Evolutionary conservation across 1,140 invertebrate species (phyloP).

Genomic region (Drosophila ogumai): DNA sequence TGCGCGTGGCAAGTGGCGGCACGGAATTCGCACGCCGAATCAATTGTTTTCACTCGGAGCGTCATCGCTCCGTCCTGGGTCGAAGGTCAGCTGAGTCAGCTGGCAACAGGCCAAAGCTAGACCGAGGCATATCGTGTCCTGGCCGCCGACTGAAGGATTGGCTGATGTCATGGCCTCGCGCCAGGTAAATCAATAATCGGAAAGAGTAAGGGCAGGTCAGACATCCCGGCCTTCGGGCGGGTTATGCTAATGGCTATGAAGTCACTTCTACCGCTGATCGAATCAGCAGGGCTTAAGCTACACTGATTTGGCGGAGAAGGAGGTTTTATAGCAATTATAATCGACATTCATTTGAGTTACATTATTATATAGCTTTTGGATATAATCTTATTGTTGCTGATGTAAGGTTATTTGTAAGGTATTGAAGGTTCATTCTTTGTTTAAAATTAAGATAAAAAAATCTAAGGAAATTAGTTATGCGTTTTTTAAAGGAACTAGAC

Average conservation of each 20-base stretch:
- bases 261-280: constrained; percentile 21
- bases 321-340: background rate
- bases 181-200: constrained; percentile 46
- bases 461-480: too few relatives aligned
- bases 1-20: constrained; percentile 44
- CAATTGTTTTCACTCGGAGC: constrained; percentile 37
- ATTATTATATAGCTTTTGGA: background rate
- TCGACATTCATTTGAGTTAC: background rate
- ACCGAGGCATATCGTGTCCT: constrained; percentile 38
- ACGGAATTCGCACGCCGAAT: constrained; percentile 45
- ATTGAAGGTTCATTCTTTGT: too few relatives aligned
- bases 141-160: constrained; percentile 25
- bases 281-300: constrained; percentile 6
- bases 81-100: constrained; percentile 62
- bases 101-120: constrained; percentile 45
- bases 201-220: constrained; percentile 40
- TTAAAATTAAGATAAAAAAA: too few relatives aligned
- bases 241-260: constrained; percentile 45
- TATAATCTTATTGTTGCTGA: background rate
- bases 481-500: too few relatives aligned
- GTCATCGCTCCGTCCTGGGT: constrained; percentile 39
- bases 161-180: constrained; percentile 44
- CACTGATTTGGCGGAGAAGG: background rate
- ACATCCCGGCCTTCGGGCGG: constrained; percentile 21
- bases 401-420: background rate